A percentile compares a stretch with the other conserved stretches of the same genome.
Evolutionary conservation across 1,140 invertebrate species (phyloP).

Genomic region (Luehdorfia chinensis): DNA sequence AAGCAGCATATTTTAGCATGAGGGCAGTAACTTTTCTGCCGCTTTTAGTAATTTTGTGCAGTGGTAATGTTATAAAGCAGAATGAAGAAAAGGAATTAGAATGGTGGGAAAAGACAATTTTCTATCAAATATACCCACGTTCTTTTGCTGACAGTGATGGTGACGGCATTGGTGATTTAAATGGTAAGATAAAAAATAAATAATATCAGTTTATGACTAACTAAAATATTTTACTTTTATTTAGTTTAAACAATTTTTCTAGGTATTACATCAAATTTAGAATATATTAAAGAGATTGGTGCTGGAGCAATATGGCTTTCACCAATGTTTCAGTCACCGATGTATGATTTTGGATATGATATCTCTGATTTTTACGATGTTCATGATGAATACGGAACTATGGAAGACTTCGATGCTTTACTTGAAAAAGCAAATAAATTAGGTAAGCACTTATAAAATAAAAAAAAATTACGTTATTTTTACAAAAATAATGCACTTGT

Average conservation of each 20-base stretch:
- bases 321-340: slow-evolving; percentile 83
- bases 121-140: slow-evolving; percentile 88
- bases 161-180: slow-evolving; percentile 86
- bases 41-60: slow-evolving; percentile 31
- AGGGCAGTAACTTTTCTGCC: slow-evolving; percentile 34
- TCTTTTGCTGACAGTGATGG: slow-evolving; percentile 86
- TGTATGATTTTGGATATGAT: slow-evolving; percentile 84
- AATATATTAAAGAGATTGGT: slow-evolving; percentile 76
- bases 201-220: not conserved
- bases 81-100: slow-evolving; percentile 55
- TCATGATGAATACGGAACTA: slow-evolving; percentile 82
- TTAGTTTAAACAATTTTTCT: slow-evolving; percentile 22
- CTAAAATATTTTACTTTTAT: not conserved
- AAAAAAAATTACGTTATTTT: not conserved
- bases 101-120: slow-evolving; percentile 86
- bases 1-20: slow-evolving; percentile 41
- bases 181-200: slow-evolving; percentile 68
- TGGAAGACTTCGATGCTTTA: slow-evolving; percentile 84
- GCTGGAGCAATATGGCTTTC: slow-evolving; percentile 83
- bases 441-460: slow-evolving; percentile 35
- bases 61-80: slow-evolving; percentile 32
- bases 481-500: no score
- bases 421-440: slow-evolving; percentile 76
- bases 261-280: slow-evolving; percentile 74
- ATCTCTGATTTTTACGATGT: slow-evolving; percentile 84